Percentiles rank a stretch among this genome's conserved stretches.
Conservation (phyloP, 1,140 invertebrate species). For the Zaprionus nigranus region DNA sequence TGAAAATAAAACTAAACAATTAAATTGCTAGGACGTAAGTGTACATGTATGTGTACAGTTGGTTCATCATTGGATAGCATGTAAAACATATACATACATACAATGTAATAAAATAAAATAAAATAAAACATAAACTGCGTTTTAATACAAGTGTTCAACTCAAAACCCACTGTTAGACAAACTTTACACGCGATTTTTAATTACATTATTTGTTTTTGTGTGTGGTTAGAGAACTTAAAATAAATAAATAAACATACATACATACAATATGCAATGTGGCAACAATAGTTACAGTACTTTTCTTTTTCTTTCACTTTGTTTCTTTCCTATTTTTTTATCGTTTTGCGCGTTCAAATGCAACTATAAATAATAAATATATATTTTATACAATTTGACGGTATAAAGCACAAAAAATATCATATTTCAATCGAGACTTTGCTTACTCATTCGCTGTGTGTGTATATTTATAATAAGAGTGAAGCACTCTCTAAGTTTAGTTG, state of each 20-base stretch:
- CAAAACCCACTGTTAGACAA: constrained; percentile 66
- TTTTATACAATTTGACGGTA: constrained; percentile 70
- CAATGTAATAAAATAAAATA: constrained; percentile 21
- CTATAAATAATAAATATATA: constrained; percentile 79
- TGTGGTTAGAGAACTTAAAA: constrained; percentile 71
- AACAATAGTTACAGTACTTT: constrained; percentile 77
- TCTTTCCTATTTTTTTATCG: constrained; percentile 42
- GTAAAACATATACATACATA: constrained; percentile 46
- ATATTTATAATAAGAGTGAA: constrained; percentile 41
- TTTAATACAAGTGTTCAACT: constrained; percentile 68
- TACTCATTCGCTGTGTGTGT: constrained; percentile 6
- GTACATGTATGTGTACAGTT: constrained; percentile 38
- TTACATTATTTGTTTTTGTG: constrained; percentile 35
- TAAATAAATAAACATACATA: constrained; percentile 80
- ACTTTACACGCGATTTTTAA: constrained; percentile 39
- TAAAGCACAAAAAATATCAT: constrained; percentile 62
- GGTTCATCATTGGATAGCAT: constrained; percentile 54
- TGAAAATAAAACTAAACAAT: constrained; percentile 76
- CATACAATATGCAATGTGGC: constrained; percentile 76
- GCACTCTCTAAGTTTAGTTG: constrained; percentile 38
- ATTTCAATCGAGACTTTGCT: constrained; percentile 37
- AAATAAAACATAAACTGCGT: constrained; percentile 60
- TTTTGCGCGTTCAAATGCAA: constrained; percentile 73
- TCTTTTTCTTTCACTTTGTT: constrained; percentile 36
- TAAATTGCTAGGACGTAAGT: constrained; percentile 77